Conservation (phyloP, 2,113 vertebrate genomes). For the Protobothrops flavoviridis region DNA sequence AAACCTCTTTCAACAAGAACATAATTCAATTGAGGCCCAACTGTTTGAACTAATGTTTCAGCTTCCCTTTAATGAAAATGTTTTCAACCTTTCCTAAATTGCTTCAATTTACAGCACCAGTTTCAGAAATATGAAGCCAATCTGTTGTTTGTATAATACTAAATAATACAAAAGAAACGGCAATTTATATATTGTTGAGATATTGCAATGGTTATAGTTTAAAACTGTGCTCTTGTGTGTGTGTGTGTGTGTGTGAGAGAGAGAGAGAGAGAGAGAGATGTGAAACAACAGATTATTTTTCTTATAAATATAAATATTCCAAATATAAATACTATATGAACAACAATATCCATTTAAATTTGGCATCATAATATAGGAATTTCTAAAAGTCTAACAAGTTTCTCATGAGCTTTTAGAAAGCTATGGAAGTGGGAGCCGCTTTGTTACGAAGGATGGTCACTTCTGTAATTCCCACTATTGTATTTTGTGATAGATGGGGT, state of each 20-base stretch:
- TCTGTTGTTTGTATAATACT: constrained; percentile 34
- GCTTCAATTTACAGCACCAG: constrained; percentile 27
- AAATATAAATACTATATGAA: neutral
- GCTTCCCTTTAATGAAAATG: constrained; percentile 57
- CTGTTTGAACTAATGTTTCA: constrained; percentile 7
- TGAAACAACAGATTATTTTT: constrained; percentile 27
- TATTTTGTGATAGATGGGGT: neutral
- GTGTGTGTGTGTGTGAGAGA: neutral
- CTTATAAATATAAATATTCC: neutral
- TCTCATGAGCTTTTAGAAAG: neutral
- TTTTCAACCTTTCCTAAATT: constrained; percentile 53
- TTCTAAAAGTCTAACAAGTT: neutral
- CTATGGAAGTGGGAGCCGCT: neutral
- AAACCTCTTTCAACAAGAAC: constrained; percentile 47
- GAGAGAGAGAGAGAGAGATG: neutral
- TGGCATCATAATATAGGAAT: neutral
- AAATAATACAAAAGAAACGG: neutral
- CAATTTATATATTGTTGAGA: constrained; percentile 9
- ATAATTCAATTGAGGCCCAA: constrained; percentile 55
- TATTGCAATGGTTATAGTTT: neutral
- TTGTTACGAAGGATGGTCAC: neutral
- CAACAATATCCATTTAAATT: neutral
- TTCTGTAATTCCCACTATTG: neutral
- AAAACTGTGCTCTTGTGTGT: neutral
- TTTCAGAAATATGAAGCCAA: constrained; percentile 51